Evolutionary conservation across 2,113 vertebrate genomes (phyloP).

Genomic region (Oenanthe melanoleuca): DNA sequence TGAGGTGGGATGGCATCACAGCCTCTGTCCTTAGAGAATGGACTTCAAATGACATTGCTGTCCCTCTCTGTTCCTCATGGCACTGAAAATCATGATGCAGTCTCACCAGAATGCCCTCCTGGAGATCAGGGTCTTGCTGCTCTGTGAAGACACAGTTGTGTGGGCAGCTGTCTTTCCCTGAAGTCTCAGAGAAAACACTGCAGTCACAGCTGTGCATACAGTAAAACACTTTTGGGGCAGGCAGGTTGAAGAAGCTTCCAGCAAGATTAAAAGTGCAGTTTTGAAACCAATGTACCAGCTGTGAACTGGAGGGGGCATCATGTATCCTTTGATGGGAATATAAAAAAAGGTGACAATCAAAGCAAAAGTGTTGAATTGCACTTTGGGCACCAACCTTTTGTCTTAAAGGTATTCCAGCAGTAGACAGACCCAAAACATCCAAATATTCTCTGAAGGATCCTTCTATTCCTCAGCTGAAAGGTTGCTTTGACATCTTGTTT

Average conservation of each 20-base stretch:
- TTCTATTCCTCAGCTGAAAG: neutral
- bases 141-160: neutral
- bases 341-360: conserved; percentile 40
- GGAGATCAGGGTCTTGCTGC: neutral
- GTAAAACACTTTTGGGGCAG: neutral
- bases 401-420: conserved; percentile 13
- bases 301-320: neutral
- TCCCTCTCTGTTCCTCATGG: neutral
- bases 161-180: neutral
- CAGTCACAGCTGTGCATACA: conserved; percentile 7
- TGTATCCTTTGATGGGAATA: conserved; percentile 18
- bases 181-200: neutral
- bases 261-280: neutral
- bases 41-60: neutral
- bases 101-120: neutral
- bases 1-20: neutral
- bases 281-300: conserved; percentile 16
- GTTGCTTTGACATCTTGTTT: conserved; percentile 19
- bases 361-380: conserved; percentile 46
- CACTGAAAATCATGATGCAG: neutral
- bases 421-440: conserved; percentile 13
- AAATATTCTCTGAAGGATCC: conserved; percentile 10
- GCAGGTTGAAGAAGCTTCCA: neutral
- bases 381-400: neutral
- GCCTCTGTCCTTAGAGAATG: neutral